Conservation (phyloP, 2,113 vertebrate species). For the Chaetorhynchus papuensis region DNA sequence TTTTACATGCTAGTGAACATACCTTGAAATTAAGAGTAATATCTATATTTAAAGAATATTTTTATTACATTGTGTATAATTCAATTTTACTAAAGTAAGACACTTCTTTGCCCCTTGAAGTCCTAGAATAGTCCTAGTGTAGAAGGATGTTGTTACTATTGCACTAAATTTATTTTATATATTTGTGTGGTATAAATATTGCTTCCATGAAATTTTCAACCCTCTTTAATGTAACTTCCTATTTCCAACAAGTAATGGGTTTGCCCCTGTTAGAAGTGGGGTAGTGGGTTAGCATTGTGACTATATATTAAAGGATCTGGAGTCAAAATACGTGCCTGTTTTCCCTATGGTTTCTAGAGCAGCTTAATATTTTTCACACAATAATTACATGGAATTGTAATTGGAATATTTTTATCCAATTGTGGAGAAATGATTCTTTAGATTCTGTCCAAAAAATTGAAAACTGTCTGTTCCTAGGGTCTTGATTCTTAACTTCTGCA, state of each 20-base stretch:
- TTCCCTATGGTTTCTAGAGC: not conserved
- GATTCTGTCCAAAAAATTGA: not conserved
- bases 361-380: not conserved
- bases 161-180: not conserved
- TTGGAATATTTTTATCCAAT: not conserved
- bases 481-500: not conserved
- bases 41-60: not conserved
- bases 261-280: not conserved
- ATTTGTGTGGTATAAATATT: not conserved
- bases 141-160: not conserved
- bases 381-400: not conserved
- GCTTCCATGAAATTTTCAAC: not conserved
- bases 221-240: not conserved
- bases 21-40: constrained; percentile 8
- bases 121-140: not conserved
- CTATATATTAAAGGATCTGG: not conserved
- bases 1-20: not conserved
- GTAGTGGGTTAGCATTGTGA: not conserved
- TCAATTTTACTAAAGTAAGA: not conserved
- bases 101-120: not conserved
- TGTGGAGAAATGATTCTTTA: not conserved
- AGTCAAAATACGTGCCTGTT: not conserved
- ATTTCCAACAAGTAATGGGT: not conserved
- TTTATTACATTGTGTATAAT: not conserved
- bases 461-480: not conserved